These are phyloP conservation scores for Tenualosa ilisha DNA, from an alignment of 2,797 vertebrate genomes.

Conservation along the genomic window DNA sequence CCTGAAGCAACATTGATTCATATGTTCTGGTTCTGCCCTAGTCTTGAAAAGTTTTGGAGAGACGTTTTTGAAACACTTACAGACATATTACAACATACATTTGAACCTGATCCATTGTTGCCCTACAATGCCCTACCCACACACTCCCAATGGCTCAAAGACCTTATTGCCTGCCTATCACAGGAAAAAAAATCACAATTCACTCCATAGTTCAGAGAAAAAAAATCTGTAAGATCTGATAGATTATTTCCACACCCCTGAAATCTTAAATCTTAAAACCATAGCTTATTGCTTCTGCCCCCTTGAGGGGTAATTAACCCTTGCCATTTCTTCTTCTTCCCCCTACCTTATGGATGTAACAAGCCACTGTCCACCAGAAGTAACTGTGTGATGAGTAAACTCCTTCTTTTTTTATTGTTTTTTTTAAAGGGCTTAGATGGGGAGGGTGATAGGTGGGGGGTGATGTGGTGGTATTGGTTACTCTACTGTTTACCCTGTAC, in stretches of 20 bases:
- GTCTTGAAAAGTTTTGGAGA: constrained; percentile 22
- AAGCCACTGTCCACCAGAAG: too few species aligned
- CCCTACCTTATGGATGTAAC: too few species aligned
- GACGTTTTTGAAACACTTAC: background rate
- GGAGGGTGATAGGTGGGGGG: too few species aligned
- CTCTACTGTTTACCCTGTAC: too few species aligned
- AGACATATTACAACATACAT: background rate
- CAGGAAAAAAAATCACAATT: background rate
- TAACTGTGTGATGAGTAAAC: too few species aligned
- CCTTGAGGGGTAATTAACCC: too few species aligned
- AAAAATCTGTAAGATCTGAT: constrained; percentile 4
- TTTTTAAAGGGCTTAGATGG: too few species aligned
- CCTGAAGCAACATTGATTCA: background rate
- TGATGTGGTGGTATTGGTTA: too few species aligned
- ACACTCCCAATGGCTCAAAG: constrained; percentile 7
- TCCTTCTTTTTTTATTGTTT: too few species aligned
- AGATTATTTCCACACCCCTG: background rate
- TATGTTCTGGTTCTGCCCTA: constrained; percentile 21
- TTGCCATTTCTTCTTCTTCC: too few species aligned
- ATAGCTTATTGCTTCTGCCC: too few species aligned
- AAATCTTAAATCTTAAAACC: background rate
- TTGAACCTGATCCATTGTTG: background rate
- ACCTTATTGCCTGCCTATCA: background rate
- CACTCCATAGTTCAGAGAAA: background rate
- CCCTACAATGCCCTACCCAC: background rate